Evolutionary conservation across 1,140 invertebrate species (phyloP).

Genomic region (Trichomalopsis sarcophagae): DNA sequence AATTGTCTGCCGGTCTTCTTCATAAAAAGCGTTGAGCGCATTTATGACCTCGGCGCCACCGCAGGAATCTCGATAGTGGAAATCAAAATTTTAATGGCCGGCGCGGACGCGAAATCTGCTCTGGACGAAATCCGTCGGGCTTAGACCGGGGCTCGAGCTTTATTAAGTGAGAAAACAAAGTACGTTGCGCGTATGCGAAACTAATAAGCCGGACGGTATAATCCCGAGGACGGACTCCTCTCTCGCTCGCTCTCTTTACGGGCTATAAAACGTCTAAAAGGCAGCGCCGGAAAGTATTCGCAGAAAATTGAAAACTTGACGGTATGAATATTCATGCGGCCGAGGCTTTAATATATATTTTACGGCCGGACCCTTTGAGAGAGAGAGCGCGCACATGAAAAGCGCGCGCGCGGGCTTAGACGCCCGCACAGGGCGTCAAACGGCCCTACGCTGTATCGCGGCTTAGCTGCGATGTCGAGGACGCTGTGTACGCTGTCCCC

Average conservation of each 20-base stretch:
- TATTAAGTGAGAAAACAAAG: constrained; percentile 63
- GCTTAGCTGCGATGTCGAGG: background rate
- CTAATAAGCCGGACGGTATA: constrained; percentile 67
- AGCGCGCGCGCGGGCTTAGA: constrained; percentile 40
- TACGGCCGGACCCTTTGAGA: constrained; percentile 64
- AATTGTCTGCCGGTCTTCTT: background rate
- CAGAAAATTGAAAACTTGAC: constrained; percentile 72
- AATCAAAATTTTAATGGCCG: constrained; percentile 39
- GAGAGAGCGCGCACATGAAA: constrained; percentile 50
- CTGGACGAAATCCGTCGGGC: constrained; percentile 53
- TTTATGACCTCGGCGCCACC: background rate
- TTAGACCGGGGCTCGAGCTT: constrained; percentile 56
- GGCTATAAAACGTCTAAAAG: constrained; percentile 71
- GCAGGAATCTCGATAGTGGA: constrained; percentile 4
- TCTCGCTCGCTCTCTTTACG: constrained; percentile 60
- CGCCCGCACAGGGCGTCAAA: constrained; percentile 31
- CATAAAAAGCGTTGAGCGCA: constrained; percentile 7
- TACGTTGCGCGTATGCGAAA: constrained; percentile 61
- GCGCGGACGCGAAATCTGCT: background rate
- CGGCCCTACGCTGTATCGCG: constrained; percentile 20
- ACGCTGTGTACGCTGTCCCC: background rate
- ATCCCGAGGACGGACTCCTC: constrained; percentile 59
- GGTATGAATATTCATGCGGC: constrained; percentile 69
- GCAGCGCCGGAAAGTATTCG: constrained; percentile 68
- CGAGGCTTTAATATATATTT: constrained; percentile 71